Percentiles rank a stretch among this genome's conserved stretches.
Conservation (phyloP, 64 coral and sea anemone genomes). For the Stylophora pistillata region DNA sequence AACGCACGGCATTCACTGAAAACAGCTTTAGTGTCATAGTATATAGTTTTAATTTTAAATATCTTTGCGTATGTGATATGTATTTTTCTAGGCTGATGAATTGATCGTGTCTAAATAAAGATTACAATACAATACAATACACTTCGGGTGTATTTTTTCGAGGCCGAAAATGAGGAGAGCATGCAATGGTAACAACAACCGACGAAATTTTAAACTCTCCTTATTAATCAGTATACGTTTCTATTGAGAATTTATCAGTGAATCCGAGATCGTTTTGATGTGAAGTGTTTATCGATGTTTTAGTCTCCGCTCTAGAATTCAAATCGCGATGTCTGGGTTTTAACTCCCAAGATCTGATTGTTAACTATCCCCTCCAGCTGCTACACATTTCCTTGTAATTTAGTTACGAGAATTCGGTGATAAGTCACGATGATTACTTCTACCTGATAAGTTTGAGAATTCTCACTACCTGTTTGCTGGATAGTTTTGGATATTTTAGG, state of each 20-base stretch:
- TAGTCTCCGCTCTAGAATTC: neutral
- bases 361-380: neutral
- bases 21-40: too few relatives aligned
- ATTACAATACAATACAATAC: too few relatives aligned
- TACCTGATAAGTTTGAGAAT: too few relatives aligned
- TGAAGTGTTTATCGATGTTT: neutral
- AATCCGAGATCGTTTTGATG: neutral
- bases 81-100: conserved; percentile 48
- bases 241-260: neutral
- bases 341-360: neutral
- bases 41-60: neutral
- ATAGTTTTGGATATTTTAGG: neutral
- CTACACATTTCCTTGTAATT: too few relatives aligned
- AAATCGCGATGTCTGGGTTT: neutral
- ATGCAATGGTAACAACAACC: conserved; percentile 12
- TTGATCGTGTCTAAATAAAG: too few relatives aligned
- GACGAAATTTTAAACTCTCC: neutral
- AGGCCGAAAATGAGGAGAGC: conserved; percentile 12
- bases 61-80: neutral
- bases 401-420: too few relatives aligned
- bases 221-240: neutral
- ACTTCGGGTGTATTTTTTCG: conserved; percentile 39
- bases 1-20: too few relatives aligned
- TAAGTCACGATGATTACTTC: too few relatives aligned
- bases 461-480: too few relatives aligned